Evolutionary conservation across 2,113 vertebrate genomes (phyloP).

Genomic region (Acrocephalus arundinaceus): DNA sequence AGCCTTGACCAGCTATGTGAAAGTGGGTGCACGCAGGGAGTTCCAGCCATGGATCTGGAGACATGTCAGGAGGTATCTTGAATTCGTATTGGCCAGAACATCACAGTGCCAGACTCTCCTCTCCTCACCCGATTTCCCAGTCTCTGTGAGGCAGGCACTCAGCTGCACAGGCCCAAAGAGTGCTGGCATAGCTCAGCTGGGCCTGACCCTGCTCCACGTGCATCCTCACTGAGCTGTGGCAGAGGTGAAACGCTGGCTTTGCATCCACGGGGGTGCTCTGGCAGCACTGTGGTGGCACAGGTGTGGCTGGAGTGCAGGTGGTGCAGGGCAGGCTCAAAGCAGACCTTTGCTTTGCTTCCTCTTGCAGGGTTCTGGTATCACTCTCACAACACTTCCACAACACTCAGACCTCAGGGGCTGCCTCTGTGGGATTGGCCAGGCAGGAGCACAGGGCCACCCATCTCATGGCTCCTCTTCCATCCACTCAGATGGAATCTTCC

Average conservation of each 20-base stretch:
- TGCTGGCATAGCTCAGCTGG: not conserved
- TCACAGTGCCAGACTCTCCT: not conserved
- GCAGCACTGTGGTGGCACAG: not conserved
- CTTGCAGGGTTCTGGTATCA: not conserved
- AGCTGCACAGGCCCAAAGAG: not conserved
- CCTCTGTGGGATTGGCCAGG: not conserved
- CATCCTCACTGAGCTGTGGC: fast-evolving
- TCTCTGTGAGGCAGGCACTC: not conserved
- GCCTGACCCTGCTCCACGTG: not conserved
- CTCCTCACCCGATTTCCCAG: fast-evolving
- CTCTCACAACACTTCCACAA: fast-evolving
- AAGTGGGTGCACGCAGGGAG: not conserved
- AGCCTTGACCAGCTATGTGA: not conserved
- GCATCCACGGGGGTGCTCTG: not conserved
- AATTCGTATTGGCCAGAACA: not conserved
- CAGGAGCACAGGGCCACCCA: fast-evolving
- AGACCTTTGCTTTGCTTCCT: not conserved
- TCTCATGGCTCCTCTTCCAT: not conserved
- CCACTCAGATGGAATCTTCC: fast-evolving
- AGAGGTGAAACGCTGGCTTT: not conserved
- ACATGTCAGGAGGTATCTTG: not conserved
- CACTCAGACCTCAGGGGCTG: not conserved
- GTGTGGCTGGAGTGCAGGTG: not conserved
- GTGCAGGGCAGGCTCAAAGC: not conserved
- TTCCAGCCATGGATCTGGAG: not conserved